Evolutionary conservation across 2,888 invertebrate genomes (phyloP).

Genomic region (Patella caerulea): DNA sequence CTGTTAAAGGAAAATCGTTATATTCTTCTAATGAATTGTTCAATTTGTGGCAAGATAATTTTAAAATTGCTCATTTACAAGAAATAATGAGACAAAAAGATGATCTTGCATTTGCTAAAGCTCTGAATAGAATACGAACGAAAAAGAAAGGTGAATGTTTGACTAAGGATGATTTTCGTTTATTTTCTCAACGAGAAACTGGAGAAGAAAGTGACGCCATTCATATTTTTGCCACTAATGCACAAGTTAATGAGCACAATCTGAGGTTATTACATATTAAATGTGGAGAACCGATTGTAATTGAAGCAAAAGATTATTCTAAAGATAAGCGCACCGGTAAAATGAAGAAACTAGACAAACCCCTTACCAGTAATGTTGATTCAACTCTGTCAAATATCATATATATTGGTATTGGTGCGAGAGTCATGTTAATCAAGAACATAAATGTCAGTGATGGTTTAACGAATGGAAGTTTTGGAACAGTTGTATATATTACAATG

Average conservation of each 20-base stretch:
- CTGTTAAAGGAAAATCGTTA: conserved; percentile 16
- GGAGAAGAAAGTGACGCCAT: conserved; percentile 8
- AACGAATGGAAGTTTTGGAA: conserved; percentile 27
- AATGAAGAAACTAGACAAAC: conserved; percentile 6
- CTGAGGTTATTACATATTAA: neutral
- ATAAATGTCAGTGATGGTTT: conserved; percentile 23
- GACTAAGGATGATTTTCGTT: neutral
- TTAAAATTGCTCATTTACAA: conserved; percentile 19
- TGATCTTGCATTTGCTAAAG: conserved; percentile 14
- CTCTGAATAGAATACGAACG: conserved; percentile 18
- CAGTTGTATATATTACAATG: neutral
- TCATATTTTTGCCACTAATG: conserved; percentile 20
- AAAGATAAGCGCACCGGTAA: conserved; percentile 15
- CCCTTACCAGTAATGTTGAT: neutral
- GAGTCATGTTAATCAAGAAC: conserved; percentile 20
- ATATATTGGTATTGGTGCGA: conserved; percentile 17
- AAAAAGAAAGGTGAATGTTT: neutral
- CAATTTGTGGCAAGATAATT: conserved; percentile 18
- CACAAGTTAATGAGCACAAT: conserved; percentile 18
- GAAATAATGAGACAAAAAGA: conserved; percentile 20
- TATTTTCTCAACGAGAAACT: neutral
- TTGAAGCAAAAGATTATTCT: conserved; percentile 17
- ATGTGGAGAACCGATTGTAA: neutral
- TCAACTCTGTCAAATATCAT: neutral
- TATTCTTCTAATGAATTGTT: neutral